Evolutionary conservation across 2,888 invertebrate species (phyloP), one percentile per base, ranked within the genome.

Genomic region (Caenorhabditis wallacei): DNA sequence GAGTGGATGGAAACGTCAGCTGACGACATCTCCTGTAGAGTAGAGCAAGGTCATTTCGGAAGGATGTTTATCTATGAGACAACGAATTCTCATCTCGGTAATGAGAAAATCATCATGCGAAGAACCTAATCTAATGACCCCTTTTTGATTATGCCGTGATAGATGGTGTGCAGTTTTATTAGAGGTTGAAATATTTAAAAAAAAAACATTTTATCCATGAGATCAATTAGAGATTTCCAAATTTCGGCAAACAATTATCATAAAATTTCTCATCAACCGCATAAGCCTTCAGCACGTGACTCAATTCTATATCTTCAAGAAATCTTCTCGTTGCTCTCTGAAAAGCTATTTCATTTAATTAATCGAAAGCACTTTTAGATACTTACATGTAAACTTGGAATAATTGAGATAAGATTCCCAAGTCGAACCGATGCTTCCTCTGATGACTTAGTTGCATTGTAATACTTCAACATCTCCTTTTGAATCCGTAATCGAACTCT

Each of bases 201-300:
- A 30, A 8, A 30, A 8, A 30, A 5, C 30, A 30, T 30, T 30
- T 30, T n/a, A n/a, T n/a, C n/a, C n/a, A 30, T 30, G 8, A 30
- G 30, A 30, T 30, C 8, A 3, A 40, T 40, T 11, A 10, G 18
- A 20, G 18, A 51, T 68, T 30, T 8, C 76, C 76, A 43, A 76
- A 76, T n/a, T 76, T 76, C 4, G 76, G 76, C 24, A 76, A 37
- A 7, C 76, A 76, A 51, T 76, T 76, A 22, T 78, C 70, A 56
- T 78, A 78, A 18, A 78, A 69, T 37, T 61, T 70, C 20, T 61
- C 54, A 40, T 78, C 78, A 0, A 68, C 78, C 3, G 70, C 40
- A 46, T 78, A 78, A 7, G 78, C 70, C 24, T 78, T 78, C 56
- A 68, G 11, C 68, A 76, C 68, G 48, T 78, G 59, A 18, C 78